phyloP scores from a whole-genome alignment of 2,113 vertebrate genomes.

The Hydrolagus affinis region DNA sequence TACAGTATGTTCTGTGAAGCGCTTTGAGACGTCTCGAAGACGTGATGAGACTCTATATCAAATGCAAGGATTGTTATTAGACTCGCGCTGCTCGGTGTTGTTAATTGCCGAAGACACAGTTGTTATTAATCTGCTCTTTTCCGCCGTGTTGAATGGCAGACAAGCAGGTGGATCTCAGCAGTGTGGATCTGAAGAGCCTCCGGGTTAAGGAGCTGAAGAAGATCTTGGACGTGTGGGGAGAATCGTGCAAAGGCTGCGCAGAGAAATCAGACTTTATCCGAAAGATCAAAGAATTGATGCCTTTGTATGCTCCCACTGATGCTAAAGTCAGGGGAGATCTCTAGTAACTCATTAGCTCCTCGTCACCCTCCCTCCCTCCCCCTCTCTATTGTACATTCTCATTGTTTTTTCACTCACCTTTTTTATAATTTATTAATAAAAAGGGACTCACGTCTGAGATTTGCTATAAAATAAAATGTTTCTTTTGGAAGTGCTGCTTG shows the following conservation, averaged over 20 bases:
- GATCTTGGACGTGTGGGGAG: slow-evolving; percentile 94
- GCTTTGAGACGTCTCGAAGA: no score
- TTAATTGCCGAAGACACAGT: neutral
- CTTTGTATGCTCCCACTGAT: slow-evolving; percentile 81
- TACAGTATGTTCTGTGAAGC: no score
- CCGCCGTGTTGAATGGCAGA: slow-evolving; percentile 54
- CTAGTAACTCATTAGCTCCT: slow-evolving; percentile 43
- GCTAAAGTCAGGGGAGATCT: slow-evolving; percentile 83
- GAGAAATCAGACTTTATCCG: slow-evolving; percentile 94
- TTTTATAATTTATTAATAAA: slow-evolving; percentile 55
- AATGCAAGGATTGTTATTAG: no score
- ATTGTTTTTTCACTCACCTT: slow-evolving; percentile 37
- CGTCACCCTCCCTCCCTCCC: neutral
- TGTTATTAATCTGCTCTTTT: neutral
- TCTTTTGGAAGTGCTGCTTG: neutral
- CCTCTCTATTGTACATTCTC: slow-evolving; percentile 30
- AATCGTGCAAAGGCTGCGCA: slow-evolving; percentile 88
- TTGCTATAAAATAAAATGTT: slow-evolving; percentile 35
- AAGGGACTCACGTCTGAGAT: slow-evolving; percentile 40
- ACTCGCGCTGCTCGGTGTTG: neutral
- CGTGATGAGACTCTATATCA: no score
- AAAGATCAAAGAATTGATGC: slow-evolving; percentile 93
- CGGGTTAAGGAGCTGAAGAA: slow-evolving; percentile 92
- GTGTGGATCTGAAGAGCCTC: slow-evolving; percentile 87
- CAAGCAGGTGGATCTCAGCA: slow-evolving; percentile 87